Base-by-base conservation (phyloP, 2,888 invertebrate species). In the Smittia aterrima region DNA sequence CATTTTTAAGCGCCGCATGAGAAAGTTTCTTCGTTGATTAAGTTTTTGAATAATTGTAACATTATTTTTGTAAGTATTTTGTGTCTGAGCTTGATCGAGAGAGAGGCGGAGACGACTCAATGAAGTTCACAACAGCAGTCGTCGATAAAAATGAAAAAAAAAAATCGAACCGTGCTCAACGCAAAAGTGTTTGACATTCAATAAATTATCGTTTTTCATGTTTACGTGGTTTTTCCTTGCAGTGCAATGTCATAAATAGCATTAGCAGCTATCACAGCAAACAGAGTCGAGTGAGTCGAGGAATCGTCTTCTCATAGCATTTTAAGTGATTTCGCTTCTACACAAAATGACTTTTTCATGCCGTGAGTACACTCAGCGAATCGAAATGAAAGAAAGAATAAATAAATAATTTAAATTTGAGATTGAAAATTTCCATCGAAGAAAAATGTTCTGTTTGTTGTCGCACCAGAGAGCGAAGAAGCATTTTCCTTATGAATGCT, bases 121-220 rank as follows among this genome's bases (percentile, higher is more conserved):
- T 32, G 32, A 32, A 32, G 32, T 32, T 32, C 32, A 32, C 32
- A 32, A 32, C 32, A 32, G 32, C 32, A 32, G 32, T 32, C 32
- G 32, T 32, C 32, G 32, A 32, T 32, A 32, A 32, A 32, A 32
- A 32, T 32, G 32, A 32, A 32, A 32, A 32, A 32, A n/a, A 32
- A 32, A 32, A 32, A 32, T 32, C 32, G 32, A 32, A 32, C 32
- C 32, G 32, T 32, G 32, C 32, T 32, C 32, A 47, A 47, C 11
- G 47, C 47, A 16, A 47, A 47, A 47, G 47, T 32, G 11, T 47
- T 47, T 47, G 47, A 47, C 47, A 16, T 68, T 68, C 68, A 68
- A 68, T 68, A 68, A 68, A 68, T 68, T 68, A 68, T 68, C 41
- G 24, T 68, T 68, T 68, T 25, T 68, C 41, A 68, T 41, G 47